Evolutionary conservation across 2,113 vertebrate species (phyloP).

Genomic region (Oriolus oriolus): DNA sequence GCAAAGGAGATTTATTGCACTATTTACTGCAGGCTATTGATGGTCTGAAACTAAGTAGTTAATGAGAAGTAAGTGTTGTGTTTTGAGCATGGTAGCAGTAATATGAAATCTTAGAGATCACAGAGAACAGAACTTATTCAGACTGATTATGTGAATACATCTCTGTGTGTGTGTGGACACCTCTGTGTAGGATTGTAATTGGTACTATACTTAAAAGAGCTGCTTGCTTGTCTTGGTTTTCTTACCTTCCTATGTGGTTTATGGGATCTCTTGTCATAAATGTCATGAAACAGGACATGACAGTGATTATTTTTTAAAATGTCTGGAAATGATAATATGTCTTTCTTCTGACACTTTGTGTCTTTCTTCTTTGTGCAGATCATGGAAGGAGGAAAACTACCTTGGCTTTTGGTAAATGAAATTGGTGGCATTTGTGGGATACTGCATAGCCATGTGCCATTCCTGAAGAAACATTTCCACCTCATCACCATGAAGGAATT

Average conservation of each 20-base stretch:
- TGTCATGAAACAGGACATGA: not conserved
- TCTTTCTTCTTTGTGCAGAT: not conserved
- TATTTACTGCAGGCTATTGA: not conserved
- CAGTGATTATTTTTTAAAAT: not conserved
- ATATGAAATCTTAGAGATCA: not conserved
- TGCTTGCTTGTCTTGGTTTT: not conserved
- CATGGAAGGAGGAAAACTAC: constrained; percentile 49
- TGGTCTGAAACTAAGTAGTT: not conserved
- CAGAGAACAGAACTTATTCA: not conserved
- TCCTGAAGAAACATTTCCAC: constrained; percentile 71
- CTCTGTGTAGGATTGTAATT: not conserved
- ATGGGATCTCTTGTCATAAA: not conserved
- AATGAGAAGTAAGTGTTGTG: not conserved
- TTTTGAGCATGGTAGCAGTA: not conserved
- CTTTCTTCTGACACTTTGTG: not conserved
- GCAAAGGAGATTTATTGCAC: not conserved
- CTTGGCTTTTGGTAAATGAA: constrained; percentile 55
- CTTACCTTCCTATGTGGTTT: not conserved
- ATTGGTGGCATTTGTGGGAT: constrained; percentile 5
- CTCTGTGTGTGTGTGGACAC: not conserved
- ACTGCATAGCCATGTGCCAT: constrained; percentile 19
- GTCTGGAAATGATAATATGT: not conserved
- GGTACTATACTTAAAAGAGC: not conserved
- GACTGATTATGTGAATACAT: not conserved
- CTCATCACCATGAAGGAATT: constrained; percentile 70